Evolutionary conservation across 1,140 invertebrate genomes (phyloP).

Genomic region (Drosophila mauritiana): DNA sequence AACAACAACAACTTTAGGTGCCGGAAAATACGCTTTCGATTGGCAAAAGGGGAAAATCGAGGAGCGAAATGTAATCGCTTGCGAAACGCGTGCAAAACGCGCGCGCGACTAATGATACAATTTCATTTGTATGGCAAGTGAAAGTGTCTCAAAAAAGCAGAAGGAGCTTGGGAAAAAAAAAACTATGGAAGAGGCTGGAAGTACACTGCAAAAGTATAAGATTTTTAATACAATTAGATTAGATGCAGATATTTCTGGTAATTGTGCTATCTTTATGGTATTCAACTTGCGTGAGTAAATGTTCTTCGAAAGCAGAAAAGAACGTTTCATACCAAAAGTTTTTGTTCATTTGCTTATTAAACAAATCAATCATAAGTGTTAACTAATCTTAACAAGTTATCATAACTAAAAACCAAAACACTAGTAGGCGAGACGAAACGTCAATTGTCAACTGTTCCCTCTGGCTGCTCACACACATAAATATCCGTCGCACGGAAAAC

Average conservation of each 20-base stretch:
- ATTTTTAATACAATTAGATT: not conserved
- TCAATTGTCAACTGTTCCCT: not conserved
- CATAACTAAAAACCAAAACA: too few relatives aligned
- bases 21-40: constrained; percentile 12
- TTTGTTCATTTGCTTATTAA: too few relatives aligned
- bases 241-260: too few relatives aligned
- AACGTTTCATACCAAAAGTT: too few relatives aligned
- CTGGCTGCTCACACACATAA: not conserved
- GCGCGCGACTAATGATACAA: constrained; percentile 8
- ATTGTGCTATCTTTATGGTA: too few relatives aligned
- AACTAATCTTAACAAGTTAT: too few relatives aligned
- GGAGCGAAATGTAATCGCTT: constrained; percentile 14
- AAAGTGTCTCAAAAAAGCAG: constrained; percentile 10
- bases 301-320: too few relatives aligned
- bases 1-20: constrained; percentile 6
- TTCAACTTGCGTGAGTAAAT: too few relatives aligned
- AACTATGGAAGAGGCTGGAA: not conserved
- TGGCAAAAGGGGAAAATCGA: not conserved
- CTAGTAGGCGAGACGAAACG: not conserved
- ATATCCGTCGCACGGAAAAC: not conserved
- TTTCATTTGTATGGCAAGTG: constrained; percentile 19
- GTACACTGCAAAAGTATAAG: not conserved
- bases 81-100: constrained; percentile 19
- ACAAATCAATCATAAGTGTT: too few relatives aligned
- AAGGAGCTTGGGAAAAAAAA: not conserved